Conservation (phyloP, 2,113 vertebrate species). For the Bubo bubo region DNA sequence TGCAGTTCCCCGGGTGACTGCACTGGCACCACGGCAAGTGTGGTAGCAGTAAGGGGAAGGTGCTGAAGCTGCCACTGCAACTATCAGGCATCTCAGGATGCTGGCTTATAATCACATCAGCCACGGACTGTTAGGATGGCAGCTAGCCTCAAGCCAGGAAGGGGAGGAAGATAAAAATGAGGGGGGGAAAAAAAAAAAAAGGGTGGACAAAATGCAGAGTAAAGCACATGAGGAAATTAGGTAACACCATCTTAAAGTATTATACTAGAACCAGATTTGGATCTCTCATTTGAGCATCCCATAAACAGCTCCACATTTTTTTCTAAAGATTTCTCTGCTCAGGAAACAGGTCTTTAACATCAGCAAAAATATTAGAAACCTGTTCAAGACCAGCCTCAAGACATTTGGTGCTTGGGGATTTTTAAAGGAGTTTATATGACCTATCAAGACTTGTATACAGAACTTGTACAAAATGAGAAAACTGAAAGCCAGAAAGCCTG, state of each 20-base stretch:
- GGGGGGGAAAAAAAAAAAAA: too few species aligned
- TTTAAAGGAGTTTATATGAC: neutral
- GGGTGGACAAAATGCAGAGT: neutral
- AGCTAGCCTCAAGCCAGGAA: neutral
- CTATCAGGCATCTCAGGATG: neutral
- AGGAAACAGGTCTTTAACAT: neutral
- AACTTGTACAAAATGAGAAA: neutral
- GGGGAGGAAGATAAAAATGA: neutral
- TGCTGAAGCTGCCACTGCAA: neutral
- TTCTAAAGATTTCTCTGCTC: neutral
- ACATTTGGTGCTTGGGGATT: neutral
- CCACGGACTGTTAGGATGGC: neutral
- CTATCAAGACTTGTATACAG: neutral
- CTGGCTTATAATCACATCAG: neutral
- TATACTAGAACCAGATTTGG: neutral
- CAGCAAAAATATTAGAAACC: neutral
- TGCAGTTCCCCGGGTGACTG: neutral
- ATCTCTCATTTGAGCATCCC: neutral
- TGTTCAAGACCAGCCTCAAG: neutral
- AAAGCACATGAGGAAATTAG: neutral
- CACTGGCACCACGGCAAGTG: rapidly evolving
- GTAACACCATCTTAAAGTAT: neutral
- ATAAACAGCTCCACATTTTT: neutral
- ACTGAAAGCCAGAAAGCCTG: neutral
- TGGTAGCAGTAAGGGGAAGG: neutral